Conservation (phyloP, 2,888 invertebrate species). For the Dicyrtomina minuta region DNA sequence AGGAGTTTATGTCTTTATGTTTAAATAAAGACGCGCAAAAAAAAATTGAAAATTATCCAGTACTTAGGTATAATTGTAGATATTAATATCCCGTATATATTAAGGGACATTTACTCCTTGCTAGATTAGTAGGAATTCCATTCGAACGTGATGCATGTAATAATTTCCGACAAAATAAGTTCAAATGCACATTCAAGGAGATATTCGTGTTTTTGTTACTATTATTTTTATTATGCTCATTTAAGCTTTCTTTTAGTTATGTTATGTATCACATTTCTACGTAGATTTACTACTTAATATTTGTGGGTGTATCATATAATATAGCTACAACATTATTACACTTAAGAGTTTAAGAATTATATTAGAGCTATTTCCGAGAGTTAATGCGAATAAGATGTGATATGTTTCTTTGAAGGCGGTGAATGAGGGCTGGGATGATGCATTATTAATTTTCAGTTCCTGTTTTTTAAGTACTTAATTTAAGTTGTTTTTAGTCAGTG, state of each 20-base stretch:
- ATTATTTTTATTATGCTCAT: neutral
- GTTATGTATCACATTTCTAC: neutral
- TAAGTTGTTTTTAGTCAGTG: neutral
- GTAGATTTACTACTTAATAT: too few relatives aligned
- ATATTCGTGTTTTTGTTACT: conserved; percentile 15
- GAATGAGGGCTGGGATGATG: neutral
- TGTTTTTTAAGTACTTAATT: neutral
- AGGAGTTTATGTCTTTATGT: too few relatives aligned
- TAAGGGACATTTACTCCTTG: too few relatives aligned
- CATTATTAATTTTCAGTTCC: too few relatives aligned
- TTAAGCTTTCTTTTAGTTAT: neutral
- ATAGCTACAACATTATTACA: neutral
- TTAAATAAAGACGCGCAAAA: too few relatives aligned
- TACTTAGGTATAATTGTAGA: too few relatives aligned
- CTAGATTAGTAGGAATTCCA: too few relatives aligned
- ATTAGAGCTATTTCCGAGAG: neutral
- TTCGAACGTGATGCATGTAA: too few relatives aligned
- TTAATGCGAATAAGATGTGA: neutral
- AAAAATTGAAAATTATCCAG: too few relatives aligned
- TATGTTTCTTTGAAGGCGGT: conserved; percentile 12
- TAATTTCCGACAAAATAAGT: too few relatives aligned
- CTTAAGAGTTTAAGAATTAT: neutral
- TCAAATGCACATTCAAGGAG: too few relatives aligned
- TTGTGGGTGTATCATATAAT: neutral
- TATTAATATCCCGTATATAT: too few relatives aligned